phyloP scores from a whole-genome alignment of 2,888 invertebrate species.

The Morinoia aosen region DNA sequence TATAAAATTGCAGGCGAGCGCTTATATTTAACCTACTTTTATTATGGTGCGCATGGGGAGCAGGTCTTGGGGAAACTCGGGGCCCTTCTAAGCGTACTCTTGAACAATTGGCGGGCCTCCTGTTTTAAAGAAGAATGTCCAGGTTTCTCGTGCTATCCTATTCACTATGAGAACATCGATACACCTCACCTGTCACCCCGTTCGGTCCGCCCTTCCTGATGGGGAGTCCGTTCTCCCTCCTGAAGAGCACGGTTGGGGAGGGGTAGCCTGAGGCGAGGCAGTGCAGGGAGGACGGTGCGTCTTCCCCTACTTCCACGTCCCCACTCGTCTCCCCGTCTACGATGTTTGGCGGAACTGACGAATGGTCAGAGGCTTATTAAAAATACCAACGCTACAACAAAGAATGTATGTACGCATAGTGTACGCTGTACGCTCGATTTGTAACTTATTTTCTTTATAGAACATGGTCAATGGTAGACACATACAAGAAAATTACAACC shows the following conservation, averaged over 20 bases:
- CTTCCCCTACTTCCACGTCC: conserved; percentile 66
- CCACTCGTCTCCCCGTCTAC: conserved; percentile 64
- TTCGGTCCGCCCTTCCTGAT: conserved; percentile 55
- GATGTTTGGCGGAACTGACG: conserved; percentile 65
- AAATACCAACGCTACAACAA: not conserved
- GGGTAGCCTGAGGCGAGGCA: conserved; percentile 66
- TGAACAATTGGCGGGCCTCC: not conserved
- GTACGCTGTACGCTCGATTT: not conserved
- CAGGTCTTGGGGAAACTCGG: no score
- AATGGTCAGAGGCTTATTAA: not conserved
- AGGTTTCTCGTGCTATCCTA: not conserved
- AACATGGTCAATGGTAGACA: not conserved
- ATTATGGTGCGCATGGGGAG: no score
- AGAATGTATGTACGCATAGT: not conserved
- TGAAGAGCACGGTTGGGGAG: conserved; percentile 60
- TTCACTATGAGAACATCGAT: not conserved
- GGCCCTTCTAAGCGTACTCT: no score
- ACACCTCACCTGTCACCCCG: conserved; percentile 55
- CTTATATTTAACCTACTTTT: not conserved
- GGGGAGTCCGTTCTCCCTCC: conserved; percentile 54
- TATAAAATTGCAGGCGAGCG: not conserved
- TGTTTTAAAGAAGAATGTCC: not conserved
- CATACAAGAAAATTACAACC: no score
- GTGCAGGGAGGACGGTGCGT: conserved; percentile 58
- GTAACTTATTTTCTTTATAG: not conserved